phyloP scores from a whole-genome alignment of 2,888 invertebrate genomes.

The Sphaerolaimus hirsutus region DNA sequence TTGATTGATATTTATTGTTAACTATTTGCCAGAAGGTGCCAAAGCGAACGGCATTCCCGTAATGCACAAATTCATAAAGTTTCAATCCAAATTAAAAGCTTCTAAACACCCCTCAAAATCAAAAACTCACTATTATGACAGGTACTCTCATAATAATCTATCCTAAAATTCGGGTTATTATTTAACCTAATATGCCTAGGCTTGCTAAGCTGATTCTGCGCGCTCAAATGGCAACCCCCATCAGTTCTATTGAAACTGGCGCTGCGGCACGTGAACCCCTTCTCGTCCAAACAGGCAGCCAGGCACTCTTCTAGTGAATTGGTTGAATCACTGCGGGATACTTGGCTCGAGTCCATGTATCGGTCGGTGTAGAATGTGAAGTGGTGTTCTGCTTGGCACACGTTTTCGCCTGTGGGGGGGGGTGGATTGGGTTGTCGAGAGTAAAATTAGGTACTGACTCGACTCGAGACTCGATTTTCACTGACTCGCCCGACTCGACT shows the following conservation, averaged over 20 bases:
- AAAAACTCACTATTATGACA: slow-evolving; percentile 23
- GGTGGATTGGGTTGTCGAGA: neutral
- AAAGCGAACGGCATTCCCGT: no score
- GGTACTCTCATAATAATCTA: slow-evolving; percentile 25
- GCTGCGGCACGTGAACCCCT: slow-evolving; percentile 16
- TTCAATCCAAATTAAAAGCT: no score
- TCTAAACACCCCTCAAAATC: no score
- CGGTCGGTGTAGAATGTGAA: slow-evolving; percentile 24
- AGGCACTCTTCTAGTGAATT: slow-evolving; percentile 20
- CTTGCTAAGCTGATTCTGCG: slow-evolving; percentile 21
- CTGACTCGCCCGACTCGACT: no score
- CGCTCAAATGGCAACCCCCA: slow-evolving; percentile 14
- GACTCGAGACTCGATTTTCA: no score
- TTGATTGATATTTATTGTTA: no score
- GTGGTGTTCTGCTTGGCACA: slow-evolving; percentile 19
- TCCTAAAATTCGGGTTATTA: slow-evolving; percentile 24
- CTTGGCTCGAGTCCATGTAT: slow-evolving; percentile 18
- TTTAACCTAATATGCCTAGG: slow-evolving; percentile 20
- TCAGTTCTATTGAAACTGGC: slow-evolving; percentile 24
- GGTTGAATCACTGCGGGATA: slow-evolving; percentile 4
- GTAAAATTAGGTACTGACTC: no score
- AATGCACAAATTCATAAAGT: no score
- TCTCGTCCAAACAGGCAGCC: slow-evolving; percentile 9
- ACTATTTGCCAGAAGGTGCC: no score
- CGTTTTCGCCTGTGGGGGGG: slow-evolving; percentile 14